Evolutionary conservation across 2,113 vertebrate genomes (phyloP).

Genomic region (Uria lomvia): DNA sequence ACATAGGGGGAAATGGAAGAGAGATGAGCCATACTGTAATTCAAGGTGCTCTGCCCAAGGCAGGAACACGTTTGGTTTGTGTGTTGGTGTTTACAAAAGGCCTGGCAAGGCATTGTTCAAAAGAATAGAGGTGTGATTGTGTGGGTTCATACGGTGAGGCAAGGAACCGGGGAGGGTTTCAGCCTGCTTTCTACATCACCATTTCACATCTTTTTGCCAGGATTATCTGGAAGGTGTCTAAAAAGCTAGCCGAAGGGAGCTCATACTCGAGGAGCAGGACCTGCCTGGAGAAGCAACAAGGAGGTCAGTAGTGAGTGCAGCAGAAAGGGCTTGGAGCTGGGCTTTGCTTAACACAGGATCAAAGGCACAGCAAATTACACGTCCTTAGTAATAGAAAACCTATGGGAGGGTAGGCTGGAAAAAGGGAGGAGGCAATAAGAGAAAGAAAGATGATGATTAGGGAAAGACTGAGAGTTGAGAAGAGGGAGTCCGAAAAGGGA

Average conservation of each 20-base stretch:
- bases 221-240: not conserved
- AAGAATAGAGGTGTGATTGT: not conserved
- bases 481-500: not conserved
- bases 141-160: not conserved
- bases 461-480: not conserved
- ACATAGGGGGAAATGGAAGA: not conserved
- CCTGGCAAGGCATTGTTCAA: not conserved
- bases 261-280: fast-evolving
- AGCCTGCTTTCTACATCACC: not conserved
- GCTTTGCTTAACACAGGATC: not conserved
- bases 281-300: not conserved
- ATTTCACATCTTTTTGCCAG: not conserved
- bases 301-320: not conserved
- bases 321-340: not conserved
- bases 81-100: not conserved
- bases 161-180: not conserved
- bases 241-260: not conserved
- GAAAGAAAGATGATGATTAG: not conserved
- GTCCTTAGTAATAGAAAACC: not conserved
- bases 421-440: not conserved
- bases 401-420: not conserved
- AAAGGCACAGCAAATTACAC: not conserved
- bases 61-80: not conserved
- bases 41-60: not conserved
- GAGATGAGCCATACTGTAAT: not conserved